Evolutionary conservation across 2,888 invertebrate species (phyloP), one percentile per base, ranked within the genome.

Genomic region (Lathronympha strigana): DNA sequence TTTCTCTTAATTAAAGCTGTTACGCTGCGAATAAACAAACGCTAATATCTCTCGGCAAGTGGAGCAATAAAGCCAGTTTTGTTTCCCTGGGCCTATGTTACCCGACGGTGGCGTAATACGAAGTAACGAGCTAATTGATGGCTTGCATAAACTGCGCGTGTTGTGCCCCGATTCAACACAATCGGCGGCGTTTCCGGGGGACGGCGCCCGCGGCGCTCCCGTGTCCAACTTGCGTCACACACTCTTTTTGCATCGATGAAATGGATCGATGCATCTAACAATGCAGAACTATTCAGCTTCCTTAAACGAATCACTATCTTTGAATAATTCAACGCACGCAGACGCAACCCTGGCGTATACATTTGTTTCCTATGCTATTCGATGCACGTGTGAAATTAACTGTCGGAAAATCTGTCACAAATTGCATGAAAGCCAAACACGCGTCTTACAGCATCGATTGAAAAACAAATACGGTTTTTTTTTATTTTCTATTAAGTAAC

Each of bases 41-140:
- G 71, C 72, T 79, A 76, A 81, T 77, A 77, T 80, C 72, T 79
- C 60, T 15, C 68, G 71, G 72, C 75, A 82, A 84, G 76, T 84
- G 73, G 81, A 83, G 81, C 80, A 82, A 72, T 69, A 76, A 75
- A 71, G 76, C 77, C 68, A 69, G 78, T 81, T 74, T 76, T 78
- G 79, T 83, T 83, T 80, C 79, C 84, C 83, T 80, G 70, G 73
- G 76, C 76, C 77, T 73, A 70, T 71, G 72, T 75, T 76, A 75
- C 69, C 73, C 67, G 61, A 71, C 73, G 45, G 73, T 89, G 84
- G 80, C 82, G 86, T 86, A 89, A 90, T 74, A 85, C 85, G 87
- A 86, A 80, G 83, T 81, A 80, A 81, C 83, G 71, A 76, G 79
- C 85, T 90, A 90, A 89, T 90, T 86, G 83, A 88, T 88, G 82